Conservation (phyloP, 2,113 vertebrate species). For the Hypomesus transpacificus region DNA sequence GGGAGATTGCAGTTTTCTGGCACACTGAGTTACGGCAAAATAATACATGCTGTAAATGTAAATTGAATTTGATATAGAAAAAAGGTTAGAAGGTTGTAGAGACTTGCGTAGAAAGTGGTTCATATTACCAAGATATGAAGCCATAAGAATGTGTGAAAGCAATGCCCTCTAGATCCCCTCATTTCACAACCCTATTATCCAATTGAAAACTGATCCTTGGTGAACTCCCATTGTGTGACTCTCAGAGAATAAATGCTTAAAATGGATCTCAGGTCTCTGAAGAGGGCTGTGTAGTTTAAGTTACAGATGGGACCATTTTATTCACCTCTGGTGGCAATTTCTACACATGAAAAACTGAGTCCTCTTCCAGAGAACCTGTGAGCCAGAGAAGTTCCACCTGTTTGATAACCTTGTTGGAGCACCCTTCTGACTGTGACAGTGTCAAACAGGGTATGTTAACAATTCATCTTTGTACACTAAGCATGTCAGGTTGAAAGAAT, state of each 20-base stretch:
- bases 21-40: neutral
- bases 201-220: slow-evolving; percentile 71
- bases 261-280: slow-evolving; percentile 73
- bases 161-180: slow-evolving; percentile 63
- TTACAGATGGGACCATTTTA: slow-evolving; percentile 77
- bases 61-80: slow-evolving; percentile 47
- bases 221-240: slow-evolving; percentile 66
- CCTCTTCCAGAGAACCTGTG: slow-evolving; percentile 51
- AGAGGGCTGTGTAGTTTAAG: slow-evolving; percentile 52
- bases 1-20: neutral
- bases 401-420: slow-evolving; percentile 49
- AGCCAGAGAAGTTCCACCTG: slow-evolving; percentile 70
- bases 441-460: slow-evolving; percentile 62
- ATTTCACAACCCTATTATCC: slow-evolving; percentile 70
- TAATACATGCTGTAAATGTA: slow-evolving; percentile 22
- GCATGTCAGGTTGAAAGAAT: slow-evolving; percentile 50
- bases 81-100: slow-evolving; percentile 45
- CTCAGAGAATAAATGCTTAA: slow-evolving; percentile 70
- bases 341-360: slow-evolving; percentile 58
- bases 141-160: slow-evolving; percentile 71
- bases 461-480: slow-evolving; percentile 45
- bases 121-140: slow-evolving; percentile 65
- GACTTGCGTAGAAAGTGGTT: slow-evolving; percentile 46
- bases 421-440: slow-evolving; percentile 52
- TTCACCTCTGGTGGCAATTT: slow-evolving; percentile 75